Evolutionary conservation across 1,140 invertebrate genomes (phyloP), one percentile per base, ranked within the genome.

Genomic region (Macrostomum lignano): DNA sequence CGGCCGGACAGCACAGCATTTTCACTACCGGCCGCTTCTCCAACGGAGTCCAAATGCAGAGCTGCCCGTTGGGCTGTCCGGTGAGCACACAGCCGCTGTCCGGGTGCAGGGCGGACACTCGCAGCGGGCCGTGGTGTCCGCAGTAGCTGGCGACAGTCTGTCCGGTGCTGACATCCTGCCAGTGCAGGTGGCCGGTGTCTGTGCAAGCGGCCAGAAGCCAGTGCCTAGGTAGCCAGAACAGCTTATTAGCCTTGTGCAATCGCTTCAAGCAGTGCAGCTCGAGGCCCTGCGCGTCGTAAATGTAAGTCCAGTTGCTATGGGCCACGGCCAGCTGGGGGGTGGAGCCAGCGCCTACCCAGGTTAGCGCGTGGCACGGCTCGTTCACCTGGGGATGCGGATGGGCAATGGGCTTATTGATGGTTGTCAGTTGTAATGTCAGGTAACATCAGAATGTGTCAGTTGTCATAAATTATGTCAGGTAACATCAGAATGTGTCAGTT

Each of bases 151-250:
- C 60, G 2, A 86, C 67, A 43, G 88, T 63, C 62, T 88, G 67
- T 26, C 91, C 91, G 32, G 86, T 69, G 3, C 81, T 88, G 21
- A 91, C 67, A 59, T 98, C 91, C 7, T 94, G 48, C 75, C 82
- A 98, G 25, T 68, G 67, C 23, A 91, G 55, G 51, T 69, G 74
- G 17, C 82, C 79, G 43, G 66, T 64, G 43, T 70, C 67, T 60
- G 66, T 77, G 72, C 76, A 57, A 43, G 70, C 67, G n/a, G 72
- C 73, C 14, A 98, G 60, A 9, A 98, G 65, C 55, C 96, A 94
- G 53, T 98, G 88, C 60, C 91, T 91, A 0, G 86, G 86, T 14
- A 98, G 61, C 60, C 91, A 98, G 52, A 93, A 78, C 53, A 96
- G 58, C 28, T 67, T 61, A 7, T 72, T 63, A 3, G 79, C 69